These are phyloP conservation scores for Scaptodrosophila lebanonensis DNA, from an alignment of 1,140 invertebrate species.

Conservation along the genomic window DNA sequence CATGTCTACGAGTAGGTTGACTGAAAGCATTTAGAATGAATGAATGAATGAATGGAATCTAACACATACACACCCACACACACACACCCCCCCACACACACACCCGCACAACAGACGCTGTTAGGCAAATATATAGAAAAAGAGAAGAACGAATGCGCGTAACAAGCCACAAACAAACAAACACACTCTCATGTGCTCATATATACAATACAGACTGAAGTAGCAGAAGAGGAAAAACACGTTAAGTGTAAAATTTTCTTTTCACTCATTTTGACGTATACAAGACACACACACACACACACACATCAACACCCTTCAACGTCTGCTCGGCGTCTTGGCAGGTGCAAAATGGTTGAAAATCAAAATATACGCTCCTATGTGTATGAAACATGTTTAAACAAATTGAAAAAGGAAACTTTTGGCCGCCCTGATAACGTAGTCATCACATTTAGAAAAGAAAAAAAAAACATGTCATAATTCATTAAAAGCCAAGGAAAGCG, in stretches of 20 bases:
- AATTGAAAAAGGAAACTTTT: slow-evolving; percentile 18
- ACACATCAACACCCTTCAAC: too few relatives aligned
- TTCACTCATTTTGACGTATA: slow-evolving; percentile 68
- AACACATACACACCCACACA: slow-evolving; percentile 45
- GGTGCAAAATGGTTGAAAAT: slow-evolving; percentile 55
- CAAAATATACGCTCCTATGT: slow-evolving; percentile 11
- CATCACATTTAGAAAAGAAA: slow-evolving; percentile 27
- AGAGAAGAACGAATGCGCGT: slow-evolving; percentile 3
- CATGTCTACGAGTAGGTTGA: slow-evolving; percentile 36
- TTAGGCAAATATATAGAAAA: slow-evolving; percentile 52
- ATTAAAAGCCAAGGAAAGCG: slow-evolving; percentile 60
- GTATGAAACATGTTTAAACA: slow-evolving; percentile 20
- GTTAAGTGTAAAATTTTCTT: slow-evolving; percentile 73
- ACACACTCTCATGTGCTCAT: slow-evolving; percentile 8
- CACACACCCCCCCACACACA: too few relatives aligned
- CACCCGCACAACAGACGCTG: slow-evolving; percentile 35
- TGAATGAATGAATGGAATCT: slow-evolving; percentile 43
- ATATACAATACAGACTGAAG: slow-evolving; percentile 27
- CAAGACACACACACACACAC: slow-evolving; percentile 15
- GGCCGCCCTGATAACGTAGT: slow-evolving; percentile 42
- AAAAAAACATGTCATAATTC: slow-evolving; percentile 74
- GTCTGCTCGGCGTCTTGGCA: slow-evolving; percentile 11
- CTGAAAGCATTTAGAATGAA: slow-evolving; percentile 58
- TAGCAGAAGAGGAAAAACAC: slow-evolving; percentile 51
- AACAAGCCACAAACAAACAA: slow-evolving; percentile 40